Conservation (phyloP, 2,113 vertebrate species). For the Apistogramma diplotaenia region DNA sequence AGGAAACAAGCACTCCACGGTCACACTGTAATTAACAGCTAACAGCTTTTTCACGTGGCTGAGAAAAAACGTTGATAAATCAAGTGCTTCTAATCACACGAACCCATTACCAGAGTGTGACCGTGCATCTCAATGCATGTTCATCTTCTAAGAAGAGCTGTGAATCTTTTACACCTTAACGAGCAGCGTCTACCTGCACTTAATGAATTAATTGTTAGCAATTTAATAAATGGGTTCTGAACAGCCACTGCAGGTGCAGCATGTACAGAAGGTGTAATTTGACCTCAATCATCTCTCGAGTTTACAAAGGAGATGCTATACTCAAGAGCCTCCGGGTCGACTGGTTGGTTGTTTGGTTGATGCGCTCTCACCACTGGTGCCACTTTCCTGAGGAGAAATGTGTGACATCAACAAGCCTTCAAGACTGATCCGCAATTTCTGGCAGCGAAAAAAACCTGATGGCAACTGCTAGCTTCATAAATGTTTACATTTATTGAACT, state of each 20-base stretch:
- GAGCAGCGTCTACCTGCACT: background rate
- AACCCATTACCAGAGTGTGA: constrained; percentile 53
- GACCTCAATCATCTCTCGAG: background rate
- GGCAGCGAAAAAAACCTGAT: background rate
- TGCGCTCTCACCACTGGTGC: background rate
- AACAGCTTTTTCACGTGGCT: background rate
- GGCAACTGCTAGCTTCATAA: background rate
- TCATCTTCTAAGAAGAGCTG: background rate
- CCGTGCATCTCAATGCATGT: constrained; percentile 51
- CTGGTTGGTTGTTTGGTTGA: background rate
- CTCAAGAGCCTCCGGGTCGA: background rate
- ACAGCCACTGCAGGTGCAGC: background rate
- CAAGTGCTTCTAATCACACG: constrained; percentile 43
- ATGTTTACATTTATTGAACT: background rate
- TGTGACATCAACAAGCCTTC: background rate
- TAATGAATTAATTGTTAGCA: background rate
- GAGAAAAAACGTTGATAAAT: constrained; percentile 35
- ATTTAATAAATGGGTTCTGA: constrained; percentile 3
- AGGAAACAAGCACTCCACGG: constrained; percentile 30
- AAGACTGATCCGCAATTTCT: background rate
- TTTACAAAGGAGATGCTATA: too few species aligned
- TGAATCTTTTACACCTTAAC: constrained; percentile 23
- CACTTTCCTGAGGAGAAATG: background rate
- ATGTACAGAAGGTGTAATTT: background rate
- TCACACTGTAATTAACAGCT: constrained; percentile 31